Conservation (phyloP, 2,888 invertebrate species). For the Theodoxus fluviatilis region DNA sequence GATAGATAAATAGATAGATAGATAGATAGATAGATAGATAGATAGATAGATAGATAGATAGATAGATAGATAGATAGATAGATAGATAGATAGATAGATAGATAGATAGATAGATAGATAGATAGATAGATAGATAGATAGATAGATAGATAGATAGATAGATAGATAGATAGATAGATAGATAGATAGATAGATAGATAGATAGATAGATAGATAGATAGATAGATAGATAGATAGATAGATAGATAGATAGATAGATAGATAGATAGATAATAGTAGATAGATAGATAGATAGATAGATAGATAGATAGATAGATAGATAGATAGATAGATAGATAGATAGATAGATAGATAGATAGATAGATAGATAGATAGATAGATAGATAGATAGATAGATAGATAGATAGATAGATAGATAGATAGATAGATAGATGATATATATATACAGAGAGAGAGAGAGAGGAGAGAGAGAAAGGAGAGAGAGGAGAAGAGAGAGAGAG, state of each 20-base stretch:
- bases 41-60: slow-evolving; percentile 14
- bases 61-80: neutral
- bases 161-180: slow-evolving; percentile 20
- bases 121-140: slow-evolving; percentile 3
- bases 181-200: neutral
- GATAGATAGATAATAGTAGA: slow-evolving; percentile 9
- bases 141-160: slow-evolving; percentile 18
- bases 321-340: neutral
- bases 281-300: neutral
- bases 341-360: neutral
- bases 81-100: neutral
- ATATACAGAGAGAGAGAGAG: slow-evolving; percentile 19
- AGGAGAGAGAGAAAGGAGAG: slow-evolving; percentile 22
- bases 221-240: slow-evolving; percentile 18
- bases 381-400: slow-evolving; percentile 21
- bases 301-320: neutral
- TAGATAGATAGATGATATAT: slow-evolving; percentile 4
- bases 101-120: neutral
- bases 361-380: slow-evolving; percentile 20
- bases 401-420: neutral
- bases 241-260: slow-evolving; percentile 20
- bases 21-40: slow-evolving; percentile 16
- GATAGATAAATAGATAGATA: slow-evolving; percentile 17
- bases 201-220: slow-evolving; percentile 3
- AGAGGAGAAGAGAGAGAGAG: neutral